Base-by-base conservation (phyloP, 1,140 invertebrate genomes). In the Antheraea pernyi region DNA sequence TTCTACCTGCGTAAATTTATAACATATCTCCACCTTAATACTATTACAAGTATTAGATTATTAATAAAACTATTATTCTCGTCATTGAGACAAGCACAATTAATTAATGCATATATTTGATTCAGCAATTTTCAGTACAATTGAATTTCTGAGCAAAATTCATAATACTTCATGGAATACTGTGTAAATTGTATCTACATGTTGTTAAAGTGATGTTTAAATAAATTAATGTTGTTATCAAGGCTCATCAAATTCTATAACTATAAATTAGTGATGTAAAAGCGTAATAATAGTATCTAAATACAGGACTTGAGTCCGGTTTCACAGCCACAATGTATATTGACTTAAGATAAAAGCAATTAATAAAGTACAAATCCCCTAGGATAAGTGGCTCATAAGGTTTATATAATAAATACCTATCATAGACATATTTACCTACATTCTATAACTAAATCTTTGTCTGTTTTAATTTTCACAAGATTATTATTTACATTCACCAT, bases 311-410 rank as follows among this genome's bases (percentile, higher is more conserved):
- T 70, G 73, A 79, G 78, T 78, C 85, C 84, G 80, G 74, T 73
- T 88, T 91, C 88, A 90, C 88, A 90, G 88, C 88, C 89, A 91
- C 86, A 86, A 80, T 91, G 89, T 81, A 88, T 77, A 60, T 86
- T 84, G 95, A 99, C 93, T 99, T 84, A 89, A 74, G 81, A 83
- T 83, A 82, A 84, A 88, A 89, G 85, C 85, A 77, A n/a, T 84
- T 83, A 82, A 82, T 79, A 86, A 88, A 85, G 79, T 88, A 88
- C 81, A 88, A 85, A 82, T 80, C 75, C 76, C 70, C 73, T 82
- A 76, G 80, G 70, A 76, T 78, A 82, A 76, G 84, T 84, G 84
- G 85, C 83, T 80, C 78, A 46, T 69, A 79, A 72, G 76, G 78
- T 67, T 53, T n/a, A 53, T n/a, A 53, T 67, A 71, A 79, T 79